Evolutionary conservation across 2,888 invertebrate species (phyloP).

Genomic region (Drosophila koepferae): DNA sequence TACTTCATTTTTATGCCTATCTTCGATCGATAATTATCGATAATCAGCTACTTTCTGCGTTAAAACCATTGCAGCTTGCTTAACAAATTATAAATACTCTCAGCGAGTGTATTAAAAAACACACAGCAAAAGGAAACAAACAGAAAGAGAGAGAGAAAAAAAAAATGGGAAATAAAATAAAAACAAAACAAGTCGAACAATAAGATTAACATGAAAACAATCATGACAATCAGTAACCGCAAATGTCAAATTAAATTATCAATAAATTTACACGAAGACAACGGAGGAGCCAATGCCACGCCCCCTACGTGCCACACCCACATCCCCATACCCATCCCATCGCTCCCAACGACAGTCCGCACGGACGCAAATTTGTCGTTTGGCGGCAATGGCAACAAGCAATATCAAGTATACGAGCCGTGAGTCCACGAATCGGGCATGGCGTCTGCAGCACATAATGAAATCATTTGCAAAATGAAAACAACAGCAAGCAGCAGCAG

Average conservation of each 20-base stretch:
- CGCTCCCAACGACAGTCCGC: not conserved
- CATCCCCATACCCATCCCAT: accelerated
- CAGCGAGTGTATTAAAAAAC: not conserved
- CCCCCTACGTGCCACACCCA: not conserved
- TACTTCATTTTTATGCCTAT: not conserved
- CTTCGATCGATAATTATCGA: not conserved
- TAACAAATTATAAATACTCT: not conserved
- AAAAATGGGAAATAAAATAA: conserved; percentile 16
- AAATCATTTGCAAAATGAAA: conserved; percentile 81
- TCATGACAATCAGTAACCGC: conserved; percentile 82
- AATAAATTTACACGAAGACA: conserved; percentile 79
- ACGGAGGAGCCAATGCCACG: conserved; percentile 9
- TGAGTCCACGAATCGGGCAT: conserved; percentile 24
- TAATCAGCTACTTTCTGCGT: no score
- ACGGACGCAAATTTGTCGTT: conserved; percentile 56
- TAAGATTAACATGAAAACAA: conserved; percentile 82
- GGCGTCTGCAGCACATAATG: conserved; percentile 67
- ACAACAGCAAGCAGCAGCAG: conserved; percentile 38
- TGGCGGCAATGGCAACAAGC: conserved; percentile 48
- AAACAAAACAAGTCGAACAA: conserved; percentile 61
- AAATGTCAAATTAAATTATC: conserved; percentile 84
- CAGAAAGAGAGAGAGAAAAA: conserved; percentile 32
- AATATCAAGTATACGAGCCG: conserved; percentile 65
- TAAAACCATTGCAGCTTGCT: accelerated
- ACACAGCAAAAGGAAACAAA: conserved; percentile 26